phyloP scores from a whole-genome alignment of 2,113 vertebrate species.

The Dromiciops gliroides region DNA sequence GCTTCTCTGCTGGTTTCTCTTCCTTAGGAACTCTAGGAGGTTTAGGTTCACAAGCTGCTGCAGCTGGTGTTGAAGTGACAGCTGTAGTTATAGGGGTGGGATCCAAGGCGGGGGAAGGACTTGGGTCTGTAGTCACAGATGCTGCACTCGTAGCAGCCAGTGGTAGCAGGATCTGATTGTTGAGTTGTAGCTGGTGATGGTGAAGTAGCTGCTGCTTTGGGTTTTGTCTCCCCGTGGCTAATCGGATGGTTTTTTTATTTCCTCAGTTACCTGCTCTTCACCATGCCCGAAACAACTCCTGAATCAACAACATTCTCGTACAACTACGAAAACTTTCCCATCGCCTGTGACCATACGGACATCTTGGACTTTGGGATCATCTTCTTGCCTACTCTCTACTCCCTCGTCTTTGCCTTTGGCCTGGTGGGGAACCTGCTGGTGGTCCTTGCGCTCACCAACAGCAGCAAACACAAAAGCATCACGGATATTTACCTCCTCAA shows the following conservation, averaged over 20 bases:
- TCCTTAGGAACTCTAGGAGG: too few species aligned
- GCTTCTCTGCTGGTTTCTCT: too few species aligned
- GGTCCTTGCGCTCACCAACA: conserved; percentile 85
- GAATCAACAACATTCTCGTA: conserved; percentile 43
- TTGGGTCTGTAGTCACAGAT: too few species aligned
- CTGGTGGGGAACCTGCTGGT: conserved; percentile 90
- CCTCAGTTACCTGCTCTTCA: conserved; percentile 34
- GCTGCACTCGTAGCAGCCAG: too few species aligned
- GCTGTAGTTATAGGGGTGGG: too few species aligned
- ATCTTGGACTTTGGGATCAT: conserved; percentile 76
- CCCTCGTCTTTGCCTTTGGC: conserved; percentile 87
- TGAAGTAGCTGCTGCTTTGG: too few species aligned
- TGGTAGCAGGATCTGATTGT: too few species aligned
- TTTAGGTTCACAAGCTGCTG: too few species aligned
- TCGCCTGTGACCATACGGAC: conserved; percentile 72
- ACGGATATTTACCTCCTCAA: conserved; percentile 94
- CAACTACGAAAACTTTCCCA: conserved; percentile 53
- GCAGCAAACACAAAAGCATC: conserved; percentile 86
- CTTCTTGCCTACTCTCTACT: conserved; percentile 81
- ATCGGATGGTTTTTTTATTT: conserved; percentile 17
- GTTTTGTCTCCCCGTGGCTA: too few species aligned
- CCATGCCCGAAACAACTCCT: conserved; percentile 69
- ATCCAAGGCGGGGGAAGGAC: too few species aligned
- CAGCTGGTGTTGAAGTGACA: too few species aligned
- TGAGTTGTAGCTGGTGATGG: too few species aligned